A percentile compares a stretch with the other conserved stretches of the same genome.
Evolutionary conservation across 2,797 vertebrate genomes (phyloP).

Genomic region (Siniperca obscura): DNA sequence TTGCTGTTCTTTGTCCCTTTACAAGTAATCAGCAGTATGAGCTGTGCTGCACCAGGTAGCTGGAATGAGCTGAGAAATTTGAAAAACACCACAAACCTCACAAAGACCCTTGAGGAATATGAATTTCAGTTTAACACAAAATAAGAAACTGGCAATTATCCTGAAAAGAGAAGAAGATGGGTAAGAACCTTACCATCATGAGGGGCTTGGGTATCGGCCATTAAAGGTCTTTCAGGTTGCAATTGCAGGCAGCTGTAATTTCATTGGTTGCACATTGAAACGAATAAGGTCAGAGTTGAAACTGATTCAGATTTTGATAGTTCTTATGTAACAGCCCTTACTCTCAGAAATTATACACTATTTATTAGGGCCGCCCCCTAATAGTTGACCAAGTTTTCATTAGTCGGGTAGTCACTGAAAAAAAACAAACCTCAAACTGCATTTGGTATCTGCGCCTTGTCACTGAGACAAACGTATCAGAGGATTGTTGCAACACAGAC

Average conservation of each 20-base stretch:
- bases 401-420: no score
- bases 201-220: neutral
- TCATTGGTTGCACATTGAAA: neutral
- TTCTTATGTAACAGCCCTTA: neutral
- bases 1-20: neutral
- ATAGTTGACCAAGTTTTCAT: no score
- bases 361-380: neutral
- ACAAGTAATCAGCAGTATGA: neutral
- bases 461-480: no score
- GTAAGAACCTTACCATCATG: neutral
- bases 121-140: neutral
- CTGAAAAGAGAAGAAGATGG: neutral
- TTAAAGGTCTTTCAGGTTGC: neutral
- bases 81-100: neutral
- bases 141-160: neutral
- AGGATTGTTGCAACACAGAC: no score
- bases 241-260: neutral
- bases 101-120: neutral
- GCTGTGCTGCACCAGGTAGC: neutral
- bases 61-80: neutral
- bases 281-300: no score
- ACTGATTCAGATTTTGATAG: neutral
- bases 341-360: neutral
- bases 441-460: no score
- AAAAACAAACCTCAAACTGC: no score